These are phyloP conservation scores for Laticauda colubrina DNA, from an alignment of 2,113 vertebrate species.

Conservation along the genomic window DNA sequence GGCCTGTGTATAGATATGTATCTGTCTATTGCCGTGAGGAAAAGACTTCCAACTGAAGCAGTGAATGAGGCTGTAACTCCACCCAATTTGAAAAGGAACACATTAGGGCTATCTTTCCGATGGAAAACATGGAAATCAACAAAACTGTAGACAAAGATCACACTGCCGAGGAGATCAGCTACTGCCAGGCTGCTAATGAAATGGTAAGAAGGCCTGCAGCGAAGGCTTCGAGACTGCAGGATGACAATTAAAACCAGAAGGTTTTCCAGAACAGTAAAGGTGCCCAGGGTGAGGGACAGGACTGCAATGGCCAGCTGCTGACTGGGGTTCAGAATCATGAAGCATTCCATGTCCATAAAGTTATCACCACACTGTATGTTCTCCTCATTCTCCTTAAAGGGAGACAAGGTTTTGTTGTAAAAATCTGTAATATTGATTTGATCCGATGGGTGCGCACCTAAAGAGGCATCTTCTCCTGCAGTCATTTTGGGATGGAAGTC, in stretches of 20 bases:
- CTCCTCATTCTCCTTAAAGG: conserved; percentile 81
- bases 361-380: conserved; percentile 95
- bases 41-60: conserved; percentile 94
- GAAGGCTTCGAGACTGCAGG: conserved; percentile 91
- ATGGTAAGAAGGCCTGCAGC: conserved; percentile 95
- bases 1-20: conserved; percentile 98
- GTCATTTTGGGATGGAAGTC: conserved; percentile 91
- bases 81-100: conserved; percentile 97
- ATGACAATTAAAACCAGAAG: conserved; percentile 93
- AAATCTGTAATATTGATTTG: conserved; percentile 89
- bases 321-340: conserved; percentile 97
- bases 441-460: conserved; percentile 81
- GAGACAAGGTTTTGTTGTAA: conserved; percentile 84
- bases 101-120: conserved; percentile 91
- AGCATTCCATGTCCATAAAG: conserved; percentile 99
- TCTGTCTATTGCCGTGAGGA: conserved; percentile 96
- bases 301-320: conserved; percentile 95
- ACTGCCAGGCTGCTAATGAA: conserved; percentile 97
- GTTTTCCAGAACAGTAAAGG: conserved; percentile 97
- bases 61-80: conserved; percentile 98
- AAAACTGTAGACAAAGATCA: conserved; percentile 99
- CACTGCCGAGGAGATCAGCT: conserved; percentile 93
- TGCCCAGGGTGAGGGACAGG: conserved; percentile 91
- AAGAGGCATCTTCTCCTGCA: conserved; percentile 78
- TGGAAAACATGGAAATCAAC: conserved; percentile 98